Conservation (phyloP, 2,797 vertebrate genomes). For the Poecilia gillii region DNA sequence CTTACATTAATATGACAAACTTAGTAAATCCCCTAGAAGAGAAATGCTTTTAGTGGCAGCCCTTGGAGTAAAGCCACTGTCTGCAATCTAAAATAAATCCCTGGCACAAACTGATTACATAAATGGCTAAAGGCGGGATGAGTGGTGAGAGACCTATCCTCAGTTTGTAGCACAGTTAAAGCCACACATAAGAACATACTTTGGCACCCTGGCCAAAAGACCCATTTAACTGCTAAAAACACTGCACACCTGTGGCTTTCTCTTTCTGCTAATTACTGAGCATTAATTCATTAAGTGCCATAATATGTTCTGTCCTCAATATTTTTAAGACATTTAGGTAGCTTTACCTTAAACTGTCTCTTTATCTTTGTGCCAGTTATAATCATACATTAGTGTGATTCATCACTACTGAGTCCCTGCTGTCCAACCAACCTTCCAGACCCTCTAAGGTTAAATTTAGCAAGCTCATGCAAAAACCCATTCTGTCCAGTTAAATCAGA, state of each 20-base stretch:
- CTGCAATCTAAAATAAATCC: conserved; percentile 58
- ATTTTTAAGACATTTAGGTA: background rate
- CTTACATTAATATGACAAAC: conserved; percentile 24
- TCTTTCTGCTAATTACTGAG: background rate
- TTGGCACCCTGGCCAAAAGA: conserved; percentile 8
- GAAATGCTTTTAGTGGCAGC: conserved; percentile 45
- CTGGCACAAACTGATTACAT: conserved; percentile 64
- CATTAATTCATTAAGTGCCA: background rate
- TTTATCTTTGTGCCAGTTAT: background rate
- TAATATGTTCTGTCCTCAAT: background rate
- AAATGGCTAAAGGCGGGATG: conserved; percentile 54
- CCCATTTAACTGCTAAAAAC: background rate
- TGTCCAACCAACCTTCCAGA: background rate
- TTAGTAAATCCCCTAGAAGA: conserved; percentile 33
- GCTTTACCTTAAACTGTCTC: background rate
- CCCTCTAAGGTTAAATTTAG: conserved; percentile 3
- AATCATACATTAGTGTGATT: background rate
- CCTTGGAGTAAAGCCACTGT: conserved; percentile 18
- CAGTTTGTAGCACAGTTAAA: conserved; percentile 12
- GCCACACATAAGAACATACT: conserved; percentile 7
- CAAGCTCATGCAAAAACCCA: background rate
- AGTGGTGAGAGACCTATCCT: conserved; percentile 10
- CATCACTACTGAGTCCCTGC: background rate
- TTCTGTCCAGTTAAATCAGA: conserved; percentile 36
- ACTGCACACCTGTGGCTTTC: conserved; percentile 4